phyloP scores from a whole-genome alignment of 2,113 vertebrate species.

The Protobothrops flavoviridis region DNA sequence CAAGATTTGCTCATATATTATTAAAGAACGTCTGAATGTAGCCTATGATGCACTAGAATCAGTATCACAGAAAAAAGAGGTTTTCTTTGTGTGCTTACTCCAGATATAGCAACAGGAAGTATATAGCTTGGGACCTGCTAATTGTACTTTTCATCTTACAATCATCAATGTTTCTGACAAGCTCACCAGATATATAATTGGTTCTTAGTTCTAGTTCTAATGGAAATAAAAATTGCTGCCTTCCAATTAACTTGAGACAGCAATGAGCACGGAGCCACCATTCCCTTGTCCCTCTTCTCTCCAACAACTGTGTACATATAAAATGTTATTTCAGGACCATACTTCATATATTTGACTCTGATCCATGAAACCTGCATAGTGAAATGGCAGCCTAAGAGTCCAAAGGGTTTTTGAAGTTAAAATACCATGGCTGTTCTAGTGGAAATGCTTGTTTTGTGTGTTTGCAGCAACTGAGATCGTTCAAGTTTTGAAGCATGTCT shows the following conservation, averaged over 20 bases:
- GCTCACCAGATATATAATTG: not conserved
- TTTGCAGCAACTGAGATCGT: too few relatives aligned
- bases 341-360: not conserved
- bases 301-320: not conserved
- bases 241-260: not conserved
- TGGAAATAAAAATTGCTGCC: not conserved
- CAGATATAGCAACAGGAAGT: not conserved
- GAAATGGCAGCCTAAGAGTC: too few relatives aligned
- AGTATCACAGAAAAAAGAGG: not conserved
- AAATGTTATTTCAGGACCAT: not conserved
- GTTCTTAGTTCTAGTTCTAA: not conserved
- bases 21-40: not conserved
- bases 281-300: not conserved
- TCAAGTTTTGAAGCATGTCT: not conserved
- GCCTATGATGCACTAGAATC: not conserved
- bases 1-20: not conserved
- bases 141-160: not conserved
- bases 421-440: too few relatives aligned
- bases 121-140: not conserved
- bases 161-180: not conserved
- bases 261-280: not conserved
- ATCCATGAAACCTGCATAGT: too few relatives aligned
- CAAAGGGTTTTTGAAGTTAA: too few relatives aligned
- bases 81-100: not conserved
- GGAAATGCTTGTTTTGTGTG: too few relatives aligned